Conservation (phyloP, 2,888 invertebrate genomes). For the Athripsodes cinereus region DNA sequence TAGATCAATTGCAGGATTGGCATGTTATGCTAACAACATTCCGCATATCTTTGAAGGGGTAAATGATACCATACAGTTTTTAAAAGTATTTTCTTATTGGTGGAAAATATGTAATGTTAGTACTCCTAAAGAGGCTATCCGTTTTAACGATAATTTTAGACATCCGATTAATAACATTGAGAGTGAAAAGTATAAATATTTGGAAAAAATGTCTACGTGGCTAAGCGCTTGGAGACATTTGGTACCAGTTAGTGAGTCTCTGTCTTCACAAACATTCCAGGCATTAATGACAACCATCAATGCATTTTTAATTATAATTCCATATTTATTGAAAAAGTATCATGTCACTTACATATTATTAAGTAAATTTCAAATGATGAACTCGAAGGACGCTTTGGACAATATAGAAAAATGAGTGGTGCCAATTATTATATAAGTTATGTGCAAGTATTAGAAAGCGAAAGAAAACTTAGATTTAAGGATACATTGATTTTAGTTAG, state of each 20-base stretch:
- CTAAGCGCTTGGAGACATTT: background rate
- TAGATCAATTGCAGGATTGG: constrained; percentile 3
- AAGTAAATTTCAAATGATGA: constrained; percentile 2
- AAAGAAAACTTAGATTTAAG: background rate
- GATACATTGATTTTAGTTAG: background rate
- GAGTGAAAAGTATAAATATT: background rate
- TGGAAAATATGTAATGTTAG: background rate
- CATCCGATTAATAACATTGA: background rate
- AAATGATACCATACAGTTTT: background rate
- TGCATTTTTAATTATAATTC: background rate
- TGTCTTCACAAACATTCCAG: background rate
- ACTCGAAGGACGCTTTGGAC: background rate
- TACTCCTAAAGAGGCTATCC: background rate
- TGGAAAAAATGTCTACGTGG: background rate
- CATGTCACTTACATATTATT: background rate
- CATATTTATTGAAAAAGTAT: constrained; percentile 2
- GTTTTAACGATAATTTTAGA: background rate
- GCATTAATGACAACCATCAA: background rate
- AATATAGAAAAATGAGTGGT: background rate
- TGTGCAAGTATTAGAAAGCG: no score
- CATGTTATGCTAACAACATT: background rate
- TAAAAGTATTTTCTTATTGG: background rate
- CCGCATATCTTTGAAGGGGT: background rate
- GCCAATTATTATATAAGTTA: constrained; percentile 2
- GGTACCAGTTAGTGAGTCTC: background rate